These are phyloP conservation scores for Balanococcus diminutus DNA, from an alignment of 2,888 invertebrate species.

Conservation along the genomic window DNA sequence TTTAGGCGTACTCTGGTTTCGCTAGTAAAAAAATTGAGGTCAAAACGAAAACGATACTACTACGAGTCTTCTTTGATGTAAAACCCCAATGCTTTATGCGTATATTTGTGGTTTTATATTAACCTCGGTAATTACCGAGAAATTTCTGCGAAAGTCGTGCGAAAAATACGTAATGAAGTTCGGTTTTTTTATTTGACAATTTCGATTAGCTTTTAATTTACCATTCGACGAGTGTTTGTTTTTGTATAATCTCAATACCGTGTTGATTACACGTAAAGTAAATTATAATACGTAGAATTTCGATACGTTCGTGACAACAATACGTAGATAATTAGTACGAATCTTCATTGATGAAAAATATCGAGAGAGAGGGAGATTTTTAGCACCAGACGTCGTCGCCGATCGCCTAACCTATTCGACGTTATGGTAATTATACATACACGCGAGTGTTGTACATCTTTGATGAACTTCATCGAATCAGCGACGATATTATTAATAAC, in stretches of 20 bases:
- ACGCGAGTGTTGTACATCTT: neutral
- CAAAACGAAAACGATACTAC: no score
- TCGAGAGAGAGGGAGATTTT: no score
- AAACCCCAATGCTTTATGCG: neutral
- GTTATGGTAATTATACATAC: neutral
- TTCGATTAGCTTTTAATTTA: slow-evolving; percentile 6
- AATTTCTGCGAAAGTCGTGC: neutral
- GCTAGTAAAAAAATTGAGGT: no score
- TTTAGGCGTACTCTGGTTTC: neutral
- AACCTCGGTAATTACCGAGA: neutral
- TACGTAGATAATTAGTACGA: neutral
- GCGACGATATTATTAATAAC: neutral
- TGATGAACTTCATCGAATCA: neutral
- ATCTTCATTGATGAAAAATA: neutral
- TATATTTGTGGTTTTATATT: neutral
- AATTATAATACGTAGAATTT: neutral
- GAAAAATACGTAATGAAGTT: neutral
- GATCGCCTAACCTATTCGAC: no score
- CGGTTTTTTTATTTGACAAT: neutral
- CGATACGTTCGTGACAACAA: neutral
- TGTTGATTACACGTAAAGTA: slow-evolving; percentile 3
- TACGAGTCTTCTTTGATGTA: neutral
- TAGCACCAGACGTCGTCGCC: no score
- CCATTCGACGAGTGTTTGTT: neutral
- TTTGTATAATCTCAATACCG: neutral